phyloP scores from a whole-genome alignment of 2,113 vertebrate genomes.

The Tetrao urogallus region DNA sequence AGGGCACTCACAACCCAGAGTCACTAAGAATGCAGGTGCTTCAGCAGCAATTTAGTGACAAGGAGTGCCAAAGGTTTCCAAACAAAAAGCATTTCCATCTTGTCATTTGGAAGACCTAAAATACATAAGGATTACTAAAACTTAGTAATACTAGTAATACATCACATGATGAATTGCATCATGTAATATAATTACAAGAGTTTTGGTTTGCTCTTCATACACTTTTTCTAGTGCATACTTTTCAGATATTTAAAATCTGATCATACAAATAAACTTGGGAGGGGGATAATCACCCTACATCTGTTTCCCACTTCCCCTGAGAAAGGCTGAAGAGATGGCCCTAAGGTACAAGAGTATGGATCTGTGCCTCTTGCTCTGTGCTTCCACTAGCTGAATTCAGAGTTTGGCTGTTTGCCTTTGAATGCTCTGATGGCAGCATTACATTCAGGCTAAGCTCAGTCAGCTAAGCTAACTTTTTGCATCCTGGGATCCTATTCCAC shows the following conservation, averaged over 20 bases:
- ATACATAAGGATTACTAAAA: not conserved
- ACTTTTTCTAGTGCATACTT: not conserved
- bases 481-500: not conserved
- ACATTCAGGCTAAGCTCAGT: fast-evolving
- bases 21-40: not conserved
- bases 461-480: not conserved
- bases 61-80: not conserved
- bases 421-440: not conserved
- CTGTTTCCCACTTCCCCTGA: not conserved
- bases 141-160: too few species aligned
- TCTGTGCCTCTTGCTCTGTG: not conserved
- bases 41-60: not conserved
- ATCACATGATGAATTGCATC: too few species aligned
- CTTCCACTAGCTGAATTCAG: not conserved
- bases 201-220: not conserved
- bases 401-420: not conserved
- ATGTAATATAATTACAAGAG: not conserved
- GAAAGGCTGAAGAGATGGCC: not conserved
- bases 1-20: not conserved
- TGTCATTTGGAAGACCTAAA: not conserved
- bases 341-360: not conserved
- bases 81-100: not conserved
- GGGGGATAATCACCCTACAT: not conserved
- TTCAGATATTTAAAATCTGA: not conserved
- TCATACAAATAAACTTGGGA: not conserved